Evolutionary conservation across 1,140 invertebrate species (phyloP), one percentile per base, ranked within the genome.

Genomic region (Pomacea maculata): DNA sequence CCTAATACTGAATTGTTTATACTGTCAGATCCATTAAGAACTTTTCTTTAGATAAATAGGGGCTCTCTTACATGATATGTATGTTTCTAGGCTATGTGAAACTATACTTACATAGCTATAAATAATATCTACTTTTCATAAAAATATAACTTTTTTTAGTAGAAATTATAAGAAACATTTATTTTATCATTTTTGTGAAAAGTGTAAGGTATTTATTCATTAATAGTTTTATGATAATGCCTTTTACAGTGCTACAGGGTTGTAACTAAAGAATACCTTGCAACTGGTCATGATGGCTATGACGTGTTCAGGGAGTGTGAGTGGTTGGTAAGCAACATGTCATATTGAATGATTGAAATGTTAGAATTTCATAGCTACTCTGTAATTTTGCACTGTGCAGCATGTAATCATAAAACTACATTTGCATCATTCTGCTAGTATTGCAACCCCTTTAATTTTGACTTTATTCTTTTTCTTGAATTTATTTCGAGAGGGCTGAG

Each of bases 281-380:
- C 87, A 55, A 86, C 87, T 67, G 96, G 96, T 5, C 95, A 95
- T 90, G 96, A 98, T 92, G 96, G 96, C 4, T 98, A 96, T 89
- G 94, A 93, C 70, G 94, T 95, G 91, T 93, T 98, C 77, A 95
- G 94, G 85, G 92, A 95, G 74, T 94, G 94, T 87, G 81, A 84
- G 29, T 52, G 87, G 25, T 25, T 96, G 92, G 95, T 96, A 88
- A 92, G 94, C 74, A 75, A 19, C 10, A n/a, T n/a, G 6, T 57
- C 61, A 75, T 29, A 70, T 12, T 4, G 34, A 2, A 45, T 45
- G 34, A 45, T 4, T 45, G 34, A 45, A 25, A 25, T 25, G 25
- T 25, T 25, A 0, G 25, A 25, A 25, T 25, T 25, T 25, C 34
- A 45, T 45, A 45, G 34, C 34, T 45, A 45, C 34, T 2, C 34